Conservation (phyloP, 2,797 vertebrate genomes). For the Spheniscus humboldti region DNA sequence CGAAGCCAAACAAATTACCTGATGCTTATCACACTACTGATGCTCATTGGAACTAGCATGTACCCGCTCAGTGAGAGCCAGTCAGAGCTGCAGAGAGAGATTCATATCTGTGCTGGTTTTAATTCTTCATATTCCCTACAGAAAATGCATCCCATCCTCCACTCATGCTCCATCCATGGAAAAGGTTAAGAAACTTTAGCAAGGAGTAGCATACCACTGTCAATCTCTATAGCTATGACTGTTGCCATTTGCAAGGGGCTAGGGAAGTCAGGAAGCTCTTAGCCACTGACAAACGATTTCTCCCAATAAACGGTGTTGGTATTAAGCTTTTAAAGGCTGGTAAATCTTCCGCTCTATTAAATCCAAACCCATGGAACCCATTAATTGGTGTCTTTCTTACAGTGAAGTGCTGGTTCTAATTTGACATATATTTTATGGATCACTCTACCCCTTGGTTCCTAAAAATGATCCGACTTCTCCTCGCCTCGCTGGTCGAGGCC, state of each 20-base stretch:
- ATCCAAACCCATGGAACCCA: slow-evolving; percentile 49
- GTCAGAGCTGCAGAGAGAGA: neutral
- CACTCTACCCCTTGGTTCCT: slow-evolving; percentile 41
- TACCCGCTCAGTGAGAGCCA: neutral
- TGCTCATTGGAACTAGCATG: neutral
- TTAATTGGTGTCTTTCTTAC: slow-evolving; percentile 76
- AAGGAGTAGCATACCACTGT: neutral
- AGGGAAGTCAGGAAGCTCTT: slow-evolving; percentile 1
- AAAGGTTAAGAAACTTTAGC: neutral
- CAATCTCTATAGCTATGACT: neutral
- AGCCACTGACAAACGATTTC: slow-evolving; percentile 62
- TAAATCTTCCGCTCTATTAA: slow-evolving; percentile 78
- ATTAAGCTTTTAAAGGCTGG: slow-evolving; percentile 75
- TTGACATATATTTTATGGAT: slow-evolving; percentile 66
- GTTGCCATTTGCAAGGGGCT: slow-evolving; percentile 1
- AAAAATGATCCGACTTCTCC: slow-evolving; percentile 60
- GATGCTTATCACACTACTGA: neutral
- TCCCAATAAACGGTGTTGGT: slow-evolving; percentile 6
- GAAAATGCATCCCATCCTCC: neutral
- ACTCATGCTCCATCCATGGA: neutral
- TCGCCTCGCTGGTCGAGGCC: neutral
- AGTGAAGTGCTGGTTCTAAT: slow-evolving; percentile 70
- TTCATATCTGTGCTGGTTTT: neutral
- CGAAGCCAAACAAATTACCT: neutral
- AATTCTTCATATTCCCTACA: neutral